Evolutionary conservation across 1,140 invertebrate species (phyloP), one percentile per base, ranked within the genome.

Genomic region (Drosophila obscura): DNA sequence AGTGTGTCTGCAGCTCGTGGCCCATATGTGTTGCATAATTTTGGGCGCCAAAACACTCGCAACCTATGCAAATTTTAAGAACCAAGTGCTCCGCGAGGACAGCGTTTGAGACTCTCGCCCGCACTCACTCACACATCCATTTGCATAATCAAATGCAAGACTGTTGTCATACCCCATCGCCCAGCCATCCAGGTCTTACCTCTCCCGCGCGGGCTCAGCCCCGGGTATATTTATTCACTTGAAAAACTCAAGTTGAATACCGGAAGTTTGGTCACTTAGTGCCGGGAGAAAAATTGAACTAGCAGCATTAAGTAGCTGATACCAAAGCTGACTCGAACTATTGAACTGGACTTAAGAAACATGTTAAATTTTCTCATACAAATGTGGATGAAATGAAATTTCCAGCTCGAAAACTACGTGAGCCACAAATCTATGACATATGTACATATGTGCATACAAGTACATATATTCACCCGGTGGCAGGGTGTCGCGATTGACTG

Each of bases 111-210:
- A 1, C 45, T 22, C 19, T 43, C 5, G n/a, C 11, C 35, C 26
- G 45, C 16, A 55, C 13, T 8, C 19, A 15, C 26, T 13, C 41
- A 4, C 46, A 43, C 35, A 61, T 13, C 52, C 60, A 83, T 87
- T 81, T 81, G 74, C 82, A 85, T 87, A 87, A 82, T 81, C 82
- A 87, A 87, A 87, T 87, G 82, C 62, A 77, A 85, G 81, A 85
- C 74, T 81, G 81, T 71, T 50, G 41, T 3, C 63, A 11, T 56
- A 48, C 31, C 43, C 35, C 9, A 16, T 43, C 28, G 26, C 44
- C n/a, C 41, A 31, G 28, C 31, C 31, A 8, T 26, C 50, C 44
- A 52, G 53, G 31, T 52, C 45, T 24, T 7, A 15, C 13, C 31
- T 9, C 58, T 31, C 15, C 52, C 28, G 46, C 39, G 35, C 15